These are phyloP conservation scores for Tokudaia muenninki DNA, from an alignment of 2,797 vertebrate species.

Conservation along the genomic window DNA sequence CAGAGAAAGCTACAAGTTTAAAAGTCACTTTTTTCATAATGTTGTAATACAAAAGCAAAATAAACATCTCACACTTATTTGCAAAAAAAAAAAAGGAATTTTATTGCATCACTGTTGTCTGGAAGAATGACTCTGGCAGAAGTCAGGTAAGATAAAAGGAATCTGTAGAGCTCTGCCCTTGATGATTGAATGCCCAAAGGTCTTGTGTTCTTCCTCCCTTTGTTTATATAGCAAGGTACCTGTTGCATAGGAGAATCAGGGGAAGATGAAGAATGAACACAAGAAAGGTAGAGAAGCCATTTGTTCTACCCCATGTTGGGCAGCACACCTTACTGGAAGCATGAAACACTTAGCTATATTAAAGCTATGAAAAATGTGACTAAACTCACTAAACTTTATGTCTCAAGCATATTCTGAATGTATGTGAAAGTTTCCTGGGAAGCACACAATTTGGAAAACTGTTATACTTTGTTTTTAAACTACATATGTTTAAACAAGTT, in stretches of 20 bases:
- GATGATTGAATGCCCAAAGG: not conserved
- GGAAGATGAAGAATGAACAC: slow-evolving; percentile 36
- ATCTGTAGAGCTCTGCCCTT: not conserved
- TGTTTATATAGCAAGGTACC: slow-evolving; percentile 78
- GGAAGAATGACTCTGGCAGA: not conserved
- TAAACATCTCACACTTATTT: slow-evolving; percentile 56
- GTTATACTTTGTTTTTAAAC: not conserved
- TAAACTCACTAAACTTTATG: not conserved
- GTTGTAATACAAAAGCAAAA: slow-evolving; percentile 62
- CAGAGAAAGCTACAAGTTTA: slow-evolving; percentile 49
- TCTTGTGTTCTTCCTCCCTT: slow-evolving; percentile 56
- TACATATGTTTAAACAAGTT: not conserved
- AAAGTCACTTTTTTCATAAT: slow-evolving; percentile 66
- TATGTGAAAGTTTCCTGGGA: not conserved
- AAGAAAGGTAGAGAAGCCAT: not conserved
- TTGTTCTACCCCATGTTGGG: not conserved
- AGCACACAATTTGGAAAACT: not conserved
- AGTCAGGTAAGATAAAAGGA: not conserved
- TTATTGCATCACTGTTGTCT: not conserved
- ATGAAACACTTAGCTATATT: not conserved
- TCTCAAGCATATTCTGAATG: not conserved
- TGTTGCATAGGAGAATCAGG: slow-evolving; percentile 72
- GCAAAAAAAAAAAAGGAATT: not conserved
- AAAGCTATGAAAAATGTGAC: not conserved
- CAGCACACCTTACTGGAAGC: not conserved